phyloP scores from a whole-genome alignment of 1,140 invertebrate species.

The Atopsyche davidsoni region DNA sequence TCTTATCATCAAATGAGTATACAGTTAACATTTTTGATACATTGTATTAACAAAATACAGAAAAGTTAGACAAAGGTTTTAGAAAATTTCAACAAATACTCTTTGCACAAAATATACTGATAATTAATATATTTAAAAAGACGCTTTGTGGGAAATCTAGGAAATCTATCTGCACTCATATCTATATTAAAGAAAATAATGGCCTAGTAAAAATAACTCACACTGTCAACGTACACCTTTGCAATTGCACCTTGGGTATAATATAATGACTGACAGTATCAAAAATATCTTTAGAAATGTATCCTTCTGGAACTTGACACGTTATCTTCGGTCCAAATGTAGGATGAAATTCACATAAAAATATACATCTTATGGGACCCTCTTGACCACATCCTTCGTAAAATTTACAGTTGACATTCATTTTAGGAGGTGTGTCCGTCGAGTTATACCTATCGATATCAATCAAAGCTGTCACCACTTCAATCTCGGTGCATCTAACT shows the following conservation, averaged over 20 bases:
- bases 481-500: constrained; percentile 8
- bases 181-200: no score
- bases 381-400: constrained; percentile 46
- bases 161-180: no score
- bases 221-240: constrained; percentile 80
- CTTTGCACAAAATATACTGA: no score
- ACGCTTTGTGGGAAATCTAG: no score
- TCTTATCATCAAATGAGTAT: no score
- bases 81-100: no score
- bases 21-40: no score
- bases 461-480: constrained; percentile 13
- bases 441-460: no score
- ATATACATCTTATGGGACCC: constrained; percentile 70
- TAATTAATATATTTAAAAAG: no score
- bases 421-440: constrained; percentile 15
- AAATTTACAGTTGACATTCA: constrained; percentile 20
- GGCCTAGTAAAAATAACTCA: constrained; percentile 56
- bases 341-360: constrained; percentile 80
- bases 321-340: constrained; percentile 75
- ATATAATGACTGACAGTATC: constrained; percentile 88
- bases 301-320: constrained; percentile 77
- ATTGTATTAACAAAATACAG: no score
- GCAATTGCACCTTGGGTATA: constrained; percentile 87
- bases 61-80: no score
- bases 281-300: constrained; percentile 83